Evolutionary conservation across 1,140 invertebrate genomes (phyloP), one percentile per base, ranked within the genome.

Genomic region (Pomacea maculata): DNA sequence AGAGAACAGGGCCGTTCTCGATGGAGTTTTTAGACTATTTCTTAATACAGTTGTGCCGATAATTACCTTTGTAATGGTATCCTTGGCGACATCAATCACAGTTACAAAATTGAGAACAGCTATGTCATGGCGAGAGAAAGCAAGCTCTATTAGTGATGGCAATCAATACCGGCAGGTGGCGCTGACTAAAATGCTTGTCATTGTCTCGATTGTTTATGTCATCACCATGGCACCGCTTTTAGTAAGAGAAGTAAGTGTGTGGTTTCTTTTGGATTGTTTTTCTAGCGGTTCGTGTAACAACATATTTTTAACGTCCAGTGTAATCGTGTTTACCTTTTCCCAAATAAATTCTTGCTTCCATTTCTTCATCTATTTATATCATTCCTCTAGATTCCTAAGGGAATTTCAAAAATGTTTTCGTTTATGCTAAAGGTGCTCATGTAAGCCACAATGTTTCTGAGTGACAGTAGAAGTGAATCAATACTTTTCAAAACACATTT

Each of bases 111-210:
- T 75, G 11, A 75, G 52, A n/a, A 2, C 25, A 54, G 73, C 73
- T 4, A 21, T 57, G 52, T 9, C 73, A 1, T 75, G 73, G 73
- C 8, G 73, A 19, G 0, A 7, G 1, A 54, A 55, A 6, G 11
- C 73, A 6, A 57, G 29, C 52, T 21, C 14, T 21, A 57, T 12
- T 4, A 15, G 14, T 55, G 19, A 12, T 19, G 45, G 25, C 45
- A 21, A 17, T 21, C n/a, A 34, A 52, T 8, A 8, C 19, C 73
- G 55, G 52, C 73, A 75, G 54, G 25, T 54, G 17, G 73, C 73
- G 17, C 54, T 75, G 73, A 75, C 73, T 29, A 75, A 75, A 55
- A 75, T 75, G 52, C 73, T 75, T 8, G 73, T 75, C 12, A n/a
- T 75, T 21, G 54, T 54, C 10, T 75, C 73, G 12, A 55, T 45